A percentile compares a stretch with the other conserved stretches of the same genome.
Evolutionary conservation across 2,888 invertebrate species (phyloP).

Genomic region (Idaea dimidiata): DNA sequence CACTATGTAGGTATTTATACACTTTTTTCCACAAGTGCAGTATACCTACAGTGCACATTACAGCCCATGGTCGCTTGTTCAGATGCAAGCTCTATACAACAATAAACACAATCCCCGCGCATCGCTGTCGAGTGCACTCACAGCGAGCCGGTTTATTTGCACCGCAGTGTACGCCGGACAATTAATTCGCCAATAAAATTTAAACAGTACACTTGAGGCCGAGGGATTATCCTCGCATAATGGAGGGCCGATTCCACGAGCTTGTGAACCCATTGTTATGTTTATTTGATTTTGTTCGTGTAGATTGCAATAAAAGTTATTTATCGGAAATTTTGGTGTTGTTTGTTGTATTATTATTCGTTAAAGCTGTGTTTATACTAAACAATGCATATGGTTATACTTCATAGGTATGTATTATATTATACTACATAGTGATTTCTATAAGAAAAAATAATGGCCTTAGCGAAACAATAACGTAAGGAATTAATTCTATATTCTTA

Average conservation of each 20-base stretch:
- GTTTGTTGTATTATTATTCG: neutral
- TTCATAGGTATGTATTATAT: neutral
- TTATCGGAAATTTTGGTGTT: neutral
- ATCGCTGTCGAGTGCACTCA: conserved; percentile 24
- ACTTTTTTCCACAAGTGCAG: too few species aligned
- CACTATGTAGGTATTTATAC: neutral
- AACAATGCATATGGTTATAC: neutral
- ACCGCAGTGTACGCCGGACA: conserved; percentile 52
- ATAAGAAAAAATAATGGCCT: too few species aligned
- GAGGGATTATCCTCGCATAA: conserved; percentile 45
- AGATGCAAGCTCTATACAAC: conserved; percentile 6
- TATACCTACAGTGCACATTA: too few species aligned
- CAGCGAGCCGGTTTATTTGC: conserved; percentile 50
- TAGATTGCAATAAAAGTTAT: neutral
- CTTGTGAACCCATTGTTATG: conserved; percentile 3
- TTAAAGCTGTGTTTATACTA: neutral
- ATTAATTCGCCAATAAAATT: conserved; percentile 73
- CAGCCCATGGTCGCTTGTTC: neutral
- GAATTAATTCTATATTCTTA: too few species aligned
- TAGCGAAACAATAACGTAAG: too few species aligned
- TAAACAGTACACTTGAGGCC: conserved; percentile 52
- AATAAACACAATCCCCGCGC: conserved; percentile 16
- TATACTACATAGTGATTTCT: neutral
- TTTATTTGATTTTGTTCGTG: neutral
- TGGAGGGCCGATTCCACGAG: conserved; percentile 33